phyloP scores from a whole-genome alignment of 2,797 vertebrate species.

The Pipistrellus nathusii region DNA sequence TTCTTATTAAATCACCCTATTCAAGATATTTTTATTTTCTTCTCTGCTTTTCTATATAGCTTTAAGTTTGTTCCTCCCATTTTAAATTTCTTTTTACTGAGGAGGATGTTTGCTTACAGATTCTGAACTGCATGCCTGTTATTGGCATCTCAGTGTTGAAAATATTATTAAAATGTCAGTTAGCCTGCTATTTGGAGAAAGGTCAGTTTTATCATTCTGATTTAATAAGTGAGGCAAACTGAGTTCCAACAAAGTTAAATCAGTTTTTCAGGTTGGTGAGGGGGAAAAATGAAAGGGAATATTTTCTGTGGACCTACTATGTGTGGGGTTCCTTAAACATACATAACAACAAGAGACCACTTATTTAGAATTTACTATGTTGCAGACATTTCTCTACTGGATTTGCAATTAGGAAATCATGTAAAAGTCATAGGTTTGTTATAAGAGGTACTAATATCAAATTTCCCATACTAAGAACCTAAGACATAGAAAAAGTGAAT shows the following conservation, averaged over 20 bases:
- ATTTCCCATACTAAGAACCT: neutral
- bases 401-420: neutral
- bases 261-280: slow-evolving; percentile 12
- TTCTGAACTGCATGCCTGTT: neutral
- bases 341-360: neutral
- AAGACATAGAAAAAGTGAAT: neutral
- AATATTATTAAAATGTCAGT: slow-evolving; percentile 55
- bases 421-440: neutral
- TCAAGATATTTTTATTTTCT: neutral
- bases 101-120: neutral
- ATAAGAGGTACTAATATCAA: too few species aligned
- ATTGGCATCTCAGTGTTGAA: slow-evolving; percentile 8
- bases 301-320: neutral
- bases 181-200: slow-evolving; percentile 57
- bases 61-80: neutral
- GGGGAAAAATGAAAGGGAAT: neutral
- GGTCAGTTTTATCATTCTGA: slow-evolving; percentile 45
- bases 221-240: slow-evolving; percentile 49
- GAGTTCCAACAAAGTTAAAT: neutral
- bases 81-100: neutral
- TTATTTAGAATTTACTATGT: neutral
- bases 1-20: neutral
- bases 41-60: neutral
- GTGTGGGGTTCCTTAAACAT: rapidly evolving
- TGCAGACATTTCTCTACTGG: neutral